A percentile compares a stretch with the other conserved stretches of the same genome.
Evolutionary conservation across 1,140 invertebrate genomes (phyloP).

Genomic region (Monomorium pharaonis): DNA sequence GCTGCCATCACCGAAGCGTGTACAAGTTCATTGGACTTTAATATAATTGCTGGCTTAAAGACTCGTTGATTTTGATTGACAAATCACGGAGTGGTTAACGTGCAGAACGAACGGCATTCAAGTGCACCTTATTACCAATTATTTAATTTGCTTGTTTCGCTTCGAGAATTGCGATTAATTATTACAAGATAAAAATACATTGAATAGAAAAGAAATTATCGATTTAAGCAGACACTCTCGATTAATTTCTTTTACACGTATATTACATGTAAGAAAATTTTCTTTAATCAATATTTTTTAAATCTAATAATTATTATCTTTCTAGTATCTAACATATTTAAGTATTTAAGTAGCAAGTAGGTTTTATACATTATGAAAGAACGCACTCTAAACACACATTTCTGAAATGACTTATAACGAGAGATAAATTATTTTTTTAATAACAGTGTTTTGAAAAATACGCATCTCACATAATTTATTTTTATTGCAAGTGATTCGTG

Average conservation of each 20-base stretch:
- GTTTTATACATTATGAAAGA: no score
- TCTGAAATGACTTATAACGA: no score
- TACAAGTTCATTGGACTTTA: constrained; percentile 63
- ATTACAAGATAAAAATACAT: background rate
- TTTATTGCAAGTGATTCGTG: background rate
- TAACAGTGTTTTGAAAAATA: background rate
- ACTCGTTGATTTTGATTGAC: constrained; percentile 41
- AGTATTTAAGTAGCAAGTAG: no score
- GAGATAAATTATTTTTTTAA: background rate
- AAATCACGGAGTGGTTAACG: constrained; percentile 28
- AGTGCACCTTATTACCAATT: background rate
- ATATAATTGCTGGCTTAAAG: constrained; percentile 64
- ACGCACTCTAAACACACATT: no score
- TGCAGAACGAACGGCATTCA: background rate
- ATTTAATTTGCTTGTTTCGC: constrained; percentile 16
- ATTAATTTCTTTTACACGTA: background rate
- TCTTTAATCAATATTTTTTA: no score
- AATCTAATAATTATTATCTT: no score
- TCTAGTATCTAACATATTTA: no score
- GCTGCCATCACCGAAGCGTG: constrained; percentile 57
- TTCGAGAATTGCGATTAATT: background rate
- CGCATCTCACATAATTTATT: background rate
- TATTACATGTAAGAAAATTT: no score
- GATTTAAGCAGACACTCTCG: background rate
- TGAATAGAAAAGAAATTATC: background rate